Base-by-base conservation (phyloP, 1,140 invertebrate genomes). In the Pseudoatta argentina region DNA sequence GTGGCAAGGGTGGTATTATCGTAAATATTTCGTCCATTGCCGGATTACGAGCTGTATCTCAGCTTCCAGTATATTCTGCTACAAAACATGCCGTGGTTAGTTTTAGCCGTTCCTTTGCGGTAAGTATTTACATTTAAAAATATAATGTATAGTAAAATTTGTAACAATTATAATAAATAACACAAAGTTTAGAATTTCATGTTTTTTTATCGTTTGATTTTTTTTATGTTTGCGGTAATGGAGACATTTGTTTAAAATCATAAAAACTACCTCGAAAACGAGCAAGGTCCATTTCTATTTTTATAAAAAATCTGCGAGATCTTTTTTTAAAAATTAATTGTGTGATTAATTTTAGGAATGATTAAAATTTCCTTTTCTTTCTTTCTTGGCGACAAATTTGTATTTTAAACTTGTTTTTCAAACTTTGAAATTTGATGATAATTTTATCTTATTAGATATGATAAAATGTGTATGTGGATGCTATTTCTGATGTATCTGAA, bases 81-180 rank as follows among this genome's bases (percentile, higher is more conserved):
- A 97, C 97, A 0, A 97, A 98, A 90, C 96, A 96, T 86, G 97
- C 96, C 2, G 95, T 97, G 16, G 91, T 96, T 61, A 96, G 95
- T 53, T 92, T 96, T 64, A 96, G 95, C 12, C 94, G 94, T 78
- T 95, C 96, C 1, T 95, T 95, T 21, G 95, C 94, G 3, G 94
- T 95, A 78, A 92, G 91, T 76, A 59, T 12, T 24, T 34, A 12
- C 24, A 24, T 66, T 57, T 30, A 30, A 1, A 18, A 82, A 55
- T 72, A 16, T n/a, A 51, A 14, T 0, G 2, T 27, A 44, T 12
- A 34, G 21, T 44, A 10, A 1, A 78, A 77, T 21, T 2, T n/a
- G 0, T 34, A 3, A 85, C 1, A 66, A 34, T 27, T 77, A 75
- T 21, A 7, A 39, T 48, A 3, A 39, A 34, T 72, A 57, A 75